Percentiles rank a stretch among this genome's conserved stretches.
Conservation (phyloP, 1,140 invertebrate species). For the Euura lappo region DNA sequence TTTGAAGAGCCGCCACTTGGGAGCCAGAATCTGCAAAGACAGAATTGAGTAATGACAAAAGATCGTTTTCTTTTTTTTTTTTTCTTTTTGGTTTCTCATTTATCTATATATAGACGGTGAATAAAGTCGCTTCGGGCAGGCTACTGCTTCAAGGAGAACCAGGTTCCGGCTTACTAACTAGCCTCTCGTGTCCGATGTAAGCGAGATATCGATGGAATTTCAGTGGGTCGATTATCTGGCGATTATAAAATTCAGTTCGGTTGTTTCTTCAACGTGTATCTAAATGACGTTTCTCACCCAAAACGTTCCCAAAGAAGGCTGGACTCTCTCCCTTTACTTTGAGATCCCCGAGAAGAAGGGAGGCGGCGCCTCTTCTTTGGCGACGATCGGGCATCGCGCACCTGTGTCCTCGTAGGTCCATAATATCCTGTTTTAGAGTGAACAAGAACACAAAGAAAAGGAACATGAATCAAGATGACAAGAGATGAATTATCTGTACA, state of each 20-base stretch:
- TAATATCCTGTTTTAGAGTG: constrained; percentile 45
- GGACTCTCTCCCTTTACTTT: constrained; percentile 59
- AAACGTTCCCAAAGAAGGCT: constrained; percentile 60
- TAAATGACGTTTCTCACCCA: constrained; percentile 42
- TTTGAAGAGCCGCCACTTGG: constrained; percentile 60
- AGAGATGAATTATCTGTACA: constrained; percentile 9
- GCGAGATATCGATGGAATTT: neutral
- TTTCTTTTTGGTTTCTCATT: constrained; percentile 8
- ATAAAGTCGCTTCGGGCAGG: neutral
- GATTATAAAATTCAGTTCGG: too few species aligned
- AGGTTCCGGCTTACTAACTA: neutral
- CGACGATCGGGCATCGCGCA: constrained; percentile 50
- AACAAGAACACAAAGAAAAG: constrained; percentile 14
- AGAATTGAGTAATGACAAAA: constrained; percentile 15
- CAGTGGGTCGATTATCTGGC: neutral
- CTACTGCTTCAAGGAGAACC: neutral
- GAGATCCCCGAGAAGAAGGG: constrained; percentile 51
- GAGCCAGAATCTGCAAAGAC: constrained; percentile 51
- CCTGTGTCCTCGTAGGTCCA: constrained; percentile 58
- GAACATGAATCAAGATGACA: too few species aligned
- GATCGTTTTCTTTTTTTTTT: neutral
- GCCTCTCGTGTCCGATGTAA: too few species aligned
- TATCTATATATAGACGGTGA: neutral
- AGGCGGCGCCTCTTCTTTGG: constrained; percentile 27
- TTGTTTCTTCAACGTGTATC: too few species aligned